Evolutionary conservation across 2,888 invertebrate genomes (phyloP).

Genomic region (Ophioninae sp.): DNA sequence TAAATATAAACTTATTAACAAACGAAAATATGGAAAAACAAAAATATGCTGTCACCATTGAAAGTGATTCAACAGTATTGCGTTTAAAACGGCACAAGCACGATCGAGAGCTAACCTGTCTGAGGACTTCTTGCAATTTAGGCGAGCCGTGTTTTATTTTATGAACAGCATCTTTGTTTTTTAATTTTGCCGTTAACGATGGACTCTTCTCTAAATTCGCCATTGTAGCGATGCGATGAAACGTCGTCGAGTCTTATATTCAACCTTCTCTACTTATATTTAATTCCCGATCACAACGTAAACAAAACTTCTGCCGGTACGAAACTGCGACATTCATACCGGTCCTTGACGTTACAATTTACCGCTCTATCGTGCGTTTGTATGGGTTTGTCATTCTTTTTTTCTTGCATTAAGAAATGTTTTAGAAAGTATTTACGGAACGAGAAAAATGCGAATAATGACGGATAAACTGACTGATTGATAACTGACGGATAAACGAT

Average conservation of each 20-base stretch:
- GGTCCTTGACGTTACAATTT: background rate
- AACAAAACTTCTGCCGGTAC: background rate
- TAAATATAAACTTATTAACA: no score
- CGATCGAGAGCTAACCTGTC: conserved; percentile 73
- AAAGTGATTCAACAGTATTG: background rate
- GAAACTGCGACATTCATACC: conserved; percentile 15
- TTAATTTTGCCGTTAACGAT: conserved; percentile 68
- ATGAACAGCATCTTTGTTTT: conserved; percentile 68
- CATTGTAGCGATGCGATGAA: conserved; percentile 59
- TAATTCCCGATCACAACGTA: background rate
- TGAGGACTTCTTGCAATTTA: conserved; percentile 77
- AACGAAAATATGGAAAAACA: background rate
- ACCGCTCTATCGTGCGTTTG: background rate
- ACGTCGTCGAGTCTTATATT: background rate
- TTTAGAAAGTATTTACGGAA: background rate
- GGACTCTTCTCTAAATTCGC: conserved; percentile 67
- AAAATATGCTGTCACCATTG: background rate
- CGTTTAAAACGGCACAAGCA: background rate
- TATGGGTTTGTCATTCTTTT: background rate
- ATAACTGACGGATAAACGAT: background rate
- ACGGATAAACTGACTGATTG: background rate
- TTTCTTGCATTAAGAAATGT: background rate
- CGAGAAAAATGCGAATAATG: background rate
- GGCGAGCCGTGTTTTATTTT: conserved; percentile 78
- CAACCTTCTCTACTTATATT: background rate